Evolutionary conservation across 2,797 vertebrate genomes (phyloP), one percentile per base, ranked within the genome.

Genomic region (Hemibagrus guttatus): DNA sequence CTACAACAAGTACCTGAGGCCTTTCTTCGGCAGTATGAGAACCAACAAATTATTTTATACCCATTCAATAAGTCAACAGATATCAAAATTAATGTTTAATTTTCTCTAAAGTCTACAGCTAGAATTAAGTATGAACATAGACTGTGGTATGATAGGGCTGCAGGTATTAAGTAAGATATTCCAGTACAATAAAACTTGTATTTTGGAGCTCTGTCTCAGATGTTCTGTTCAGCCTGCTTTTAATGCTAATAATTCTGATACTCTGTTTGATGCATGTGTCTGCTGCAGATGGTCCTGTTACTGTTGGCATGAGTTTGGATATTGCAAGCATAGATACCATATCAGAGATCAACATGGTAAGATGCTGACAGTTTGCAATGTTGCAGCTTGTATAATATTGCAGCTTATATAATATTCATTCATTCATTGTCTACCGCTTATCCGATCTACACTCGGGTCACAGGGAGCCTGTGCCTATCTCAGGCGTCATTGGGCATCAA

Each of bases 291-390:
- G 96, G 97, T 21, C 97, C 97, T 14, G 97, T 98, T 64, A 97
- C 96, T 0, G 93, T 98, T 69, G 97, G 97, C n/a, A 98, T 98
- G 97, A 98, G 97, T 91, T 88, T 98, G 96, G 97, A 98, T 90
- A 97, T 98, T 68, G 97, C 97, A 91, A 98, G 97, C 92, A 98
- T 98, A 90, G 97, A 98, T 92, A 98, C 97, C 81, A 97, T 98
- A 94, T 98, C 97, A 89, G 97, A 98, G 95, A 98, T 98, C 92
- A 98, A 98, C 90, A 98, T 98, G 97, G 97, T 97, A 94, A 92
- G 93, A 79, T 84, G 19, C 4, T 63, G 75, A 84, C 31, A 74
- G 35, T 6, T 74, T 17, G 42, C 49, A 66, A 52, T 28, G 16
- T 28, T 28, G 16, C 19, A 11, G 26, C 39, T 66, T n/a, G n/a